Conservation (phyloP, 1,140 invertebrate species). For the Solenopsis fugax region DNA sequence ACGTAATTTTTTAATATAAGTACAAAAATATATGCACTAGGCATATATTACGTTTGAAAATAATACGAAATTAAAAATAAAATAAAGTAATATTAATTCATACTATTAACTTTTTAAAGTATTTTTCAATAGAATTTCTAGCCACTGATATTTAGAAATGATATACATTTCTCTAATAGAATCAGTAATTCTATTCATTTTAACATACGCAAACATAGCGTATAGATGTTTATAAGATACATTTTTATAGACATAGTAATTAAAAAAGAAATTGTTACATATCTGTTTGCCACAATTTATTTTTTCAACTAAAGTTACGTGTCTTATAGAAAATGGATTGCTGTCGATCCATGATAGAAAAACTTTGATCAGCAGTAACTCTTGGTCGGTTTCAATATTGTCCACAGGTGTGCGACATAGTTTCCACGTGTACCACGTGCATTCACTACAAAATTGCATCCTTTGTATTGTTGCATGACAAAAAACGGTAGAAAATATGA, state of each 20-base stretch:
- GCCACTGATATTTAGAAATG: neutral
- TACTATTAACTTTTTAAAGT: neutral
- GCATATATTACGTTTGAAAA: neutral
- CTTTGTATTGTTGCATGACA: neutral
- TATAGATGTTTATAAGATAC: neutral
- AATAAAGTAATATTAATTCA: neutral
- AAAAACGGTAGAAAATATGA: neutral
- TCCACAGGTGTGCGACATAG: neutral
- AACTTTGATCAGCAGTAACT: conserved; percentile 14
- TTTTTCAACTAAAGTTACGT: neutral
- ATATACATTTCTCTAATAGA: neutral
- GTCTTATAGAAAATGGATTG: neutral
- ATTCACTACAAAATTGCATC: conserved; percentile 20
- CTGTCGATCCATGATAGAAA: neutral
- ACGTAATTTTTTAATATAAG: neutral
- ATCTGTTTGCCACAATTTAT: neutral
- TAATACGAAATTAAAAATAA: neutral
- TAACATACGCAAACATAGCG: neutral
- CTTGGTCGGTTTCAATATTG: neutral
- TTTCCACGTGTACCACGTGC: neutral
- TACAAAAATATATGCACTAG: neutral
- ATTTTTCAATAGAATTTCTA: neutral
- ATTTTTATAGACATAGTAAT: neutral
- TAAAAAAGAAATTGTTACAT: neutral
- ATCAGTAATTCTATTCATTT: neutral